These are phyloP conservation scores for Thrips palmi DNA, from an alignment of 1,140 invertebrate genomes.

Conservation along the genomic window DNA sequence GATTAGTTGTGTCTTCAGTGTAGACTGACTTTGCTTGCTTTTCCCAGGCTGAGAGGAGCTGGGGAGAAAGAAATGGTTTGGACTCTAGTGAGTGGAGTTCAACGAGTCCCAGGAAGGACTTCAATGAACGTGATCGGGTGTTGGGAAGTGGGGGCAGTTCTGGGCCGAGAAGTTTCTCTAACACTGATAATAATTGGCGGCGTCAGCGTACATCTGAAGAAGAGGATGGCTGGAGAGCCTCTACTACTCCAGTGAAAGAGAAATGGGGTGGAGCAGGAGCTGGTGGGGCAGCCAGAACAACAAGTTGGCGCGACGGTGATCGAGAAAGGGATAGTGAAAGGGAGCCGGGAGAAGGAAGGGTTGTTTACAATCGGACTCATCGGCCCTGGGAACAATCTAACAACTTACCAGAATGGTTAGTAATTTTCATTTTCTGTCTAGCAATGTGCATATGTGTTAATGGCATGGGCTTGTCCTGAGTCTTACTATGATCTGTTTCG, in stretches of 20 bases:
- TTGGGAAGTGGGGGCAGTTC: constrained; percentile 20
- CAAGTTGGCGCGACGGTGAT: constrained; percentile 48
- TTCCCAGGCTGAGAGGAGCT: constrained; percentile 24
- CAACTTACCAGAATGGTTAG: constrained; percentile 49
- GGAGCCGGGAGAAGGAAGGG: constrained; percentile 4
- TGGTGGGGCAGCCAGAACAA: constrained; percentile 22
- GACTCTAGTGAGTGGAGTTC: constrained; percentile 22
- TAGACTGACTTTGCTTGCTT: not conserved
- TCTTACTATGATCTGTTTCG: not conserved
- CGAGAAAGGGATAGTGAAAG: constrained; percentile 14
- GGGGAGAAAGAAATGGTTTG: constrained; percentile 42
- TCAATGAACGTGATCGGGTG: constrained; percentile 26
- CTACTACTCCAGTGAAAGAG: constrained; percentile 20
- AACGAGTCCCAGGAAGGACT: constrained; percentile 19
- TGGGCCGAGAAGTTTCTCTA: constrained; percentile 28
- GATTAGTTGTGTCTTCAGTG: not conserved
- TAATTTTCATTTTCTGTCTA: not conserved
- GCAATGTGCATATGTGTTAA: not conserved
- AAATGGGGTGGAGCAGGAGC: constrained; percentile 30
- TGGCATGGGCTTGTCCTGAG: not conserved
- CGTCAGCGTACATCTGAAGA: constrained; percentile 31
- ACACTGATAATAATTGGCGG: constrained; percentile 40
- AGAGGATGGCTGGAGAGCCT: constrained; percentile 39
- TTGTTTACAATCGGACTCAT: constrained; percentile 13
- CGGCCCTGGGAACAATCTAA: constrained; percentile 30